Base-by-base conservation (phyloP, 1,140 invertebrate genomes). In the Lasaia peninsularis region DNA sequence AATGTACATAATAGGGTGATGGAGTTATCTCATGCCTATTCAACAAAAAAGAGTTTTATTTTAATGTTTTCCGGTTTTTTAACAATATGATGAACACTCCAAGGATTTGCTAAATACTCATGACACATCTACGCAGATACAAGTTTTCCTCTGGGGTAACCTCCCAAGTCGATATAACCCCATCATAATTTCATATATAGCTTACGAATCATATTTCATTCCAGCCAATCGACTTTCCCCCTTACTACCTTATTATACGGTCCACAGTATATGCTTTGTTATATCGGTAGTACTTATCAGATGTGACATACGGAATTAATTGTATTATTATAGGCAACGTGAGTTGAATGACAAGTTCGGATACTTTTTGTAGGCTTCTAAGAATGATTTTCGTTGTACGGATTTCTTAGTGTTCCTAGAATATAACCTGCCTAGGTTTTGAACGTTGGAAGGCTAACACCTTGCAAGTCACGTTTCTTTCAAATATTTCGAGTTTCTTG, bases 241-340 rank as follows among this genome's bases (percentile, higher is more conserved):
- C 55, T 50, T 77, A 73, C 67, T 3, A 0, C 2, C 0, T 37
- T 35, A 24, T 3, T n/a, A 63, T 69, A 78, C 67, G 56, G 57
- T 14, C 35, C 53, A 56, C 11, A 7, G 11, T 6, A 34, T 5
- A 11, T 14, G 66, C 52, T 67, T 20, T 40, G 6, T 12, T 52
- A 72, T 56, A 11, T 49, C 66, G 56, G 40, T 55, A 40, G 51
- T 37, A 61, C 59, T 65, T 76, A 83, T 83, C 78, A 77, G 73
- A 78, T 80, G 73, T 72, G 75, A 77, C 77, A 79, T 65, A 78
- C 71, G 55, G 80, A 82, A 78, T 86, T 86, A 86, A 86, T 86
- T 80, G 79, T 84, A 86, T 86, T 84, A 86, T 86, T 84, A 86
- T 75, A 73, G 73, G 53, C 55, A n/a, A 69, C 73, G 75, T 52